Evolutionary conservation across 2,113 vertebrate genomes (phyloP).

Genomic region (Mobula hypostoma): DNA sequence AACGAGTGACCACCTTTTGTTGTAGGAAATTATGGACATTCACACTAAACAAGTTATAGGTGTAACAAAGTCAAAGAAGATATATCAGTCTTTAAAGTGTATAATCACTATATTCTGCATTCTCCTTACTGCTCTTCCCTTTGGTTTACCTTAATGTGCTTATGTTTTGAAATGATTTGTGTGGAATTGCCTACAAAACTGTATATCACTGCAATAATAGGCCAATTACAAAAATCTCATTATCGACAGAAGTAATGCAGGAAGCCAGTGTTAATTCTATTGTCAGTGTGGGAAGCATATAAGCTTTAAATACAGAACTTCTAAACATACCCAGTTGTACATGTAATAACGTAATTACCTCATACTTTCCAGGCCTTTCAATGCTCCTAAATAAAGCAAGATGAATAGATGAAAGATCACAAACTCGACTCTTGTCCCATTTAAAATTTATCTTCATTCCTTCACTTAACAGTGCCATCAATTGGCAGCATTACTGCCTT

Average conservation of each 20-base stretch:
- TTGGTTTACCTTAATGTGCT: too few relatives aligned
- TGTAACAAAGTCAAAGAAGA: neutral
- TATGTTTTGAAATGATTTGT: too few relatives aligned
- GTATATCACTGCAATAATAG: too few relatives aligned
- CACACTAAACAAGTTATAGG: neutral
- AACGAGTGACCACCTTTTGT: neutral
- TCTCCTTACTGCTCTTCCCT: too few relatives aligned
- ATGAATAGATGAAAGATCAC: neutral
- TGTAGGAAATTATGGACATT: neutral
- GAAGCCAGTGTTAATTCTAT: neutral
- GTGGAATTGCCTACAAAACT: too few relatives aligned
- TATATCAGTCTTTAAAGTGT: neutral
- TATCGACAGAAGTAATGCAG: neutral
- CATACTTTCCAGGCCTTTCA: neutral
- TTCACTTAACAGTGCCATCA: too few relatives aligned
- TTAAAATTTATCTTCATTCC: neutral
- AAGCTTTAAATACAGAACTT: neutral
- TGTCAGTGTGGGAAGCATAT: neutral
- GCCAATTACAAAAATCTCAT: neutral
- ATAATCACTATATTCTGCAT: too few relatives aligned
- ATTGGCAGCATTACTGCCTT: too few relatives aligned
- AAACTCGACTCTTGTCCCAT: neutral
- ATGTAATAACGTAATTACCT: neutral
- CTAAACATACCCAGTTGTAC: neutral
- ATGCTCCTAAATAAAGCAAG: neutral